Evolutionary conservation across 2,888 invertebrate genomes (phyloP), one percentile per base, ranked within the genome.

Genomic region (Hipparchia semele): DNA sequence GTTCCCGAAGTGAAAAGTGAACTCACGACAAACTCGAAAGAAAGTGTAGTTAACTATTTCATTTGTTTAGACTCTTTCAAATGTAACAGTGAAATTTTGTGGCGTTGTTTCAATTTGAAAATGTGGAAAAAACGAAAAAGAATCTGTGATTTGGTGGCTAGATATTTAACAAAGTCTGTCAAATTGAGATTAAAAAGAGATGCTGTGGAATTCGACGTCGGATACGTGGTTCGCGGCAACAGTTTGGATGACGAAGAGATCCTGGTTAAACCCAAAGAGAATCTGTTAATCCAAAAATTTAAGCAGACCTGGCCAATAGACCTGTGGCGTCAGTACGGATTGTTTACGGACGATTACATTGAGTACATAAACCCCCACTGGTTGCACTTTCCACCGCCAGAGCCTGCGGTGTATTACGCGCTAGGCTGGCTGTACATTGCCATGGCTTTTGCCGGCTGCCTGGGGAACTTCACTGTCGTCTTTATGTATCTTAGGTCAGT

Each of bases 401-500:
- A 90, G 5, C 90, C 94, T 8, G 81, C 83, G 6, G 87, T 94
- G 54, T 95, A 96, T 83, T 95, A 96, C 80, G 85, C 92, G 0
- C 87, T 97, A 76, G 96, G 95, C 9, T 88, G 89, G 12, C 81
- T 96, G 49, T 97, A 97, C 84, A 83, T 95, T 45, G 80, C 95
- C 53, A 93, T 97, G 82, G 95, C 96, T 86, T 82, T 94, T 2
- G 85, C 95, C 53, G 97, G 97, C 8, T 91, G 95, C 72, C 90
- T 94, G 59, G 97, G 97, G 70, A 97, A 97, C 84, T 91, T 94
- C 7, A 90, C 96, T 56, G 97, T 97, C 65, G 95, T 97, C 75
- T 94, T 95, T 77, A 95, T 97, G 95, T 97, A 96, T 84, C 85
- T 94, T 79, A 96, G 95, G 97, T 97, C 84, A 94, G 95, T 90